These are phyloP conservation scores for Pinna nobilis DNA, from an alignment of 1,140 invertebrate genomes.

Conservation along the genomic window DNA sequence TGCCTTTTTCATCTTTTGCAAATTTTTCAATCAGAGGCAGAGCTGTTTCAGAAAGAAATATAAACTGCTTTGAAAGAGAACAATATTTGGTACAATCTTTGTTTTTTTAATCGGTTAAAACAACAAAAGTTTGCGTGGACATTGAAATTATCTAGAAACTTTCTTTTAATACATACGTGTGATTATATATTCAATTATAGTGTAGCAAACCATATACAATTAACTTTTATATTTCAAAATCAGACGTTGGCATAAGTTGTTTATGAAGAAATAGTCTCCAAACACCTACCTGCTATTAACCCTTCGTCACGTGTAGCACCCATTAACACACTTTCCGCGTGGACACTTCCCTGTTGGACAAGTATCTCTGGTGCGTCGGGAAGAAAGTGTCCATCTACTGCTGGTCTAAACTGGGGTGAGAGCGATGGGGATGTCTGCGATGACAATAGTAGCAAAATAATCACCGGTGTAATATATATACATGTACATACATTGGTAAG, in stretches of 20 bases:
- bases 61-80: neutral
- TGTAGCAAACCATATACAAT: too few relatives aligned
- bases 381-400: constrained; percentile 57
- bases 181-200: too few relatives aligned
- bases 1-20: constrained; percentile 43
- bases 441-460: neutral
- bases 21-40: constrained; percentile 49
- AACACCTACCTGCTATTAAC: constrained; percentile 49
- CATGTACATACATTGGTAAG: too few relatives aligned
- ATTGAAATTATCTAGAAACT: too few relatives aligned
- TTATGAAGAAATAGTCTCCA: neutral
- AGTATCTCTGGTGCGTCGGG: constrained; percentile 57
- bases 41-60: constrained; percentile 43
- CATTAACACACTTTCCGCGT: constrained; percentile 53
- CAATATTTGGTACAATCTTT: too few relatives aligned
- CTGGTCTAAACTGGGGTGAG: constrained; percentile 54
- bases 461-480: neutral
- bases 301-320: constrained; percentile 61
- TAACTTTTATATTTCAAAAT: neutral
- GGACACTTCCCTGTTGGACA: constrained; percentile 43
- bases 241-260: neutral
- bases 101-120: too few relatives aligned
- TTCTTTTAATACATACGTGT: too few relatives aligned
- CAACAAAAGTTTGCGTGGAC: too few relatives aligned
- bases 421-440: constrained; percentile 52